Conservation (phyloP, 1,140 invertebrate genomes). For the Centruroides sculpturatus region DNA sequence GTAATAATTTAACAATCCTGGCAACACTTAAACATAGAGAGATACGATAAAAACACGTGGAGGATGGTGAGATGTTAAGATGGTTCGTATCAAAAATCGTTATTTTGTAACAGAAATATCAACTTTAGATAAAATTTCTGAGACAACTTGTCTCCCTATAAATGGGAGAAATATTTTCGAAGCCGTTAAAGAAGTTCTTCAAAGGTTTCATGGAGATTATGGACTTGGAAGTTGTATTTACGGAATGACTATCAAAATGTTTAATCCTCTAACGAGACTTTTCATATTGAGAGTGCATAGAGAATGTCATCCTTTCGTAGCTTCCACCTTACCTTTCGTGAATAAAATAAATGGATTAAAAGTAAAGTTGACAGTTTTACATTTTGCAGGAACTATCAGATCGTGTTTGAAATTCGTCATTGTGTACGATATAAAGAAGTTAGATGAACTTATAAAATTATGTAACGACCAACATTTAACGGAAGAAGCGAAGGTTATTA, state of each 20-base stretch:
- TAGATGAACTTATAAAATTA: neutral
- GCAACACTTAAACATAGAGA: no score
- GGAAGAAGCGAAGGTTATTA: no score
- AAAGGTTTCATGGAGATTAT: conserved; percentile 9
- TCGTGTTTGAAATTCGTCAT: conserved; percentile 3
- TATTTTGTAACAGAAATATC: conserved; percentile 8
- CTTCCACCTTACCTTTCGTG: conserved; percentile 1
- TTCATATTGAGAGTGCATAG: conserved; percentile 5
- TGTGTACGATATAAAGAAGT: conserved; percentile 4
- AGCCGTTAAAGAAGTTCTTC: neutral
- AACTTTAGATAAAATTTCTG: neutral
- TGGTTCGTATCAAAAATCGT: conserved; percentile 12
- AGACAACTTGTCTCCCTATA: neutral
- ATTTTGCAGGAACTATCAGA: conserved; percentile 7
- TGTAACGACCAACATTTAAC: no score
- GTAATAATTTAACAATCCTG: no score
- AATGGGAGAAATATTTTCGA: neutral
- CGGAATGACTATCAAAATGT: conserved; percentile 7
- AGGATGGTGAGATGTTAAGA: neutral
- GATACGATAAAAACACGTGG: no score
- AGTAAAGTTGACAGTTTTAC: conserved; percentile 1
- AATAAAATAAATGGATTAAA: neutral
- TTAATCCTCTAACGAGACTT: conserved; percentile 3
- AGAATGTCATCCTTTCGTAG: neutral
- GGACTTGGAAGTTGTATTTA: conserved; percentile 1